Evolutionary conservation across 2,113 vertebrate genomes (phyloP).

Genomic region (Acrocephalus arundinaceus): DNA sequence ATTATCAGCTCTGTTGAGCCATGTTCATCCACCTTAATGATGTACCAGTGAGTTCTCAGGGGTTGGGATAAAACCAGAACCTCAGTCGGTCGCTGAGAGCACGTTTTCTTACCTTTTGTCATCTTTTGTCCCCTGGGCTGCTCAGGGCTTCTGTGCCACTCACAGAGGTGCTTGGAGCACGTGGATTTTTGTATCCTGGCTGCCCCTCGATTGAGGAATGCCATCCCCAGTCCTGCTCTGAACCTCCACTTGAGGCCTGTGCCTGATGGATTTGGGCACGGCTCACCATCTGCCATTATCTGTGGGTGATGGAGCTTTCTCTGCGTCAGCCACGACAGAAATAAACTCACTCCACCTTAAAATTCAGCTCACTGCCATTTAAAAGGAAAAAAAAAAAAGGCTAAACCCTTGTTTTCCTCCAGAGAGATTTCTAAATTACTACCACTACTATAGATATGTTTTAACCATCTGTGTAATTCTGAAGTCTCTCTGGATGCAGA

Average conservation of each 20-base stretch:
- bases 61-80: not conserved
- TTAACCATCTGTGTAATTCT: conserved; percentile 50
- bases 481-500: conserved; percentile 1
- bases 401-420: conserved; percentile 34
- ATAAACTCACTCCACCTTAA: conserved; percentile 57
- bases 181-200: not conserved
- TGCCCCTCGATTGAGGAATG: not conserved
- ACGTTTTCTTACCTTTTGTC: not conserved
- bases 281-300: conserved; percentile 47
- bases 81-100: not conserved
- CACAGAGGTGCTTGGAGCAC: not conserved
- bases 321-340: conserved; percentile 14
- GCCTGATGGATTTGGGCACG: not conserved
- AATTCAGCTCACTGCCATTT: conserved; percentile 29
- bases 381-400: not conserved
- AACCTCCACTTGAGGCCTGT: not conserved
- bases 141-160: not conserved
- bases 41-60: not conserved
- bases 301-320: conserved; percentile 42
- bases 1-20: conserved; percentile 10
- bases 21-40: not conserved
- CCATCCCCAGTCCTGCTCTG: not conserved
- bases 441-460: conserved; percentile 31
- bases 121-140: not conserved
- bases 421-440: conserved; percentile 49